phyloP scores from a whole-genome alignment of 2,888 invertebrate species.

The Rotaria sp. region DNA sequence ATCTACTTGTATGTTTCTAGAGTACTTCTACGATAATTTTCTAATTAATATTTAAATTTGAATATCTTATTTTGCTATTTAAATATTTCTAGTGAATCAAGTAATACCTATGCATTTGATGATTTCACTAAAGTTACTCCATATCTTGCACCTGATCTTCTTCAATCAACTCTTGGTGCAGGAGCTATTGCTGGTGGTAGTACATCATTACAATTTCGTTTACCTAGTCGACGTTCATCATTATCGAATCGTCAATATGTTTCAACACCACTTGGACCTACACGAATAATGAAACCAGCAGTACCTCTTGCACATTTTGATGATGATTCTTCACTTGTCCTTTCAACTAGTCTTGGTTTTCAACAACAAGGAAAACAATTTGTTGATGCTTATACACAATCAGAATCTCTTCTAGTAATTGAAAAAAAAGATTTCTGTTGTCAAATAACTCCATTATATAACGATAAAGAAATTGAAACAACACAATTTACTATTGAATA shows the following conservation, averaged over 20 bases:
- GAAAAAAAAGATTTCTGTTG: not conserved
- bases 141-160: constrained; percentile 16
- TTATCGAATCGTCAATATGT: not conserved
- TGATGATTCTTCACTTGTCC: not conserved
- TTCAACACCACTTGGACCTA: constrained; percentile 7
- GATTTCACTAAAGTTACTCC: not conserved
- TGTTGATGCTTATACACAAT: not conserved
- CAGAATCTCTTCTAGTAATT: not conserved
- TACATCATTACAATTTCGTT: not conserved
- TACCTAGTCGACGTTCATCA: constrained; percentile 6
- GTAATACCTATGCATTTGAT: not conserved
- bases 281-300: not conserved
- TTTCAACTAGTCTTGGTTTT: not conserved
- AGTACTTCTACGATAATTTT: too few species aligned
- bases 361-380: not conserved
- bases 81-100: not conserved
- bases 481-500: not conserved
- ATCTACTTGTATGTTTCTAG: too few species aligned
- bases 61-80: too few species aligned
- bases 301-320: constrained; percentile 7
- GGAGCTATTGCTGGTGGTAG: not conserved
- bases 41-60: too few species aligned
- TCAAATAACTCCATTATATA: not conserved
- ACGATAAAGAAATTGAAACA: not conserved
- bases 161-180: not conserved